Evolutionary conservation across 2,797 vertebrate species (phyloP), one percentile per base, ranked within the genome.

Genomic region (Manis javanica): DNA sequence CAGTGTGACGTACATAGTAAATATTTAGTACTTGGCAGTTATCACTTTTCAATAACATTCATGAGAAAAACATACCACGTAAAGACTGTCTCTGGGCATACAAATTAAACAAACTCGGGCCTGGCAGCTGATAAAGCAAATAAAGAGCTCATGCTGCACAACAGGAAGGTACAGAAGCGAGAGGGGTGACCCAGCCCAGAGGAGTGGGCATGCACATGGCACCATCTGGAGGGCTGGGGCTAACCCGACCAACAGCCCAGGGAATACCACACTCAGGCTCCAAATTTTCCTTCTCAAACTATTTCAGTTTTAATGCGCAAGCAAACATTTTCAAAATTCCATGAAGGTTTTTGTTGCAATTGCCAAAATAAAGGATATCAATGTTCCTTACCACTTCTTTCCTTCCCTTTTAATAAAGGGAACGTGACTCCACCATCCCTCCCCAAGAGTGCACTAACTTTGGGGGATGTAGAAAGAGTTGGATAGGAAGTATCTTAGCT

Each of bases 241-340:
- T 49, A 86, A 91, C 31, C 26, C 16, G 46, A 64, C 1, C 26
- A 72, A 77, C 42, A 11, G 7, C 64, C 72, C 74, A 2, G 21
- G 77, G 53, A 59, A 12, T 2, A 26, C 14, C 37, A 78, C 2
- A 12, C 6, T 24, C 77, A 57, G 49, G 18, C 64, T 63, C 61
- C 24, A 53, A 88, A 79, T 46, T 87, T 31, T 63, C 14, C 31
- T 71, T 12, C 34, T 96, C 57, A 77, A 87, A 42, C 21, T 24
- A 34, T n/a, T 82, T 87, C 15, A 31, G 42, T 55, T 92, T 92
- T 72, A 72, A n/a, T 55, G 5, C 57, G 24, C 13, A 89, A 74
- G 24, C 21, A 90, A 87, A 75, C 11, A 39, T 66, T 92, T 90
- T 92, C 26, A 95, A 87, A 91, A 37, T 69, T 64, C n/a, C 66